Evolutionary conservation across 2,888 invertebrate genomes (phyloP).

Genomic region (Villa cingulata): DNA sequence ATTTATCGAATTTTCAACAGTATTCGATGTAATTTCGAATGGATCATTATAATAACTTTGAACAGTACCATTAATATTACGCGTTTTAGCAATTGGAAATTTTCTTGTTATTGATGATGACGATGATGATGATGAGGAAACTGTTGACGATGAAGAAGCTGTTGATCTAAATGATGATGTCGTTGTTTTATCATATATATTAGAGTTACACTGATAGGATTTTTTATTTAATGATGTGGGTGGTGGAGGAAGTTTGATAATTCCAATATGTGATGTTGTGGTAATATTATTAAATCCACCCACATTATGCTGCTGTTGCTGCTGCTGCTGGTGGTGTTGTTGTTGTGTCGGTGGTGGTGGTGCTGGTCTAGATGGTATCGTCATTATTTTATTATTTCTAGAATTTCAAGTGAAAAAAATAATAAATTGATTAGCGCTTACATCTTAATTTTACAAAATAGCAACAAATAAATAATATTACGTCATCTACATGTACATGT

Average conservation of each 20-base stretch:
- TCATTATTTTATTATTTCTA: too few relatives aligned
- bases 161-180: neutral
- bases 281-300: conserved; percentile 20
- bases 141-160: neutral
- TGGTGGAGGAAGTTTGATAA: conserved; percentile 32
- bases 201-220: too few relatives aligned
- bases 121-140: neutral
- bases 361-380: conserved; percentile 34
- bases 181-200: neutral
- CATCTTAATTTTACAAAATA: too few relatives aligned
- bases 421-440: too few relatives aligned
- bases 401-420: too few relatives aligned
- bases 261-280: conserved; percentile 13
- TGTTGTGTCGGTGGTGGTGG: conserved; percentile 32
- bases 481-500: too few relatives aligned
- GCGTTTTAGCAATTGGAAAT: conserved; percentile 26
- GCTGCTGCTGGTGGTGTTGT: conserved; percentile 18
- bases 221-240: conserved; percentile 23
- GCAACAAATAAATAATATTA: too few relatives aligned
- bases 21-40: neutral
- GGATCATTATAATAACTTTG: neutral
- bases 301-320: conserved; percentile 22
- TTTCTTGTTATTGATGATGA: conserved; percentile 26
- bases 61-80: conserved; percentile 29
- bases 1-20: neutral